Evolutionary conservation across 1,140 invertebrate genomes (phyloP), one percentile per base, ranked within the genome.

Genomic region (Mamestra configurata): DNA sequence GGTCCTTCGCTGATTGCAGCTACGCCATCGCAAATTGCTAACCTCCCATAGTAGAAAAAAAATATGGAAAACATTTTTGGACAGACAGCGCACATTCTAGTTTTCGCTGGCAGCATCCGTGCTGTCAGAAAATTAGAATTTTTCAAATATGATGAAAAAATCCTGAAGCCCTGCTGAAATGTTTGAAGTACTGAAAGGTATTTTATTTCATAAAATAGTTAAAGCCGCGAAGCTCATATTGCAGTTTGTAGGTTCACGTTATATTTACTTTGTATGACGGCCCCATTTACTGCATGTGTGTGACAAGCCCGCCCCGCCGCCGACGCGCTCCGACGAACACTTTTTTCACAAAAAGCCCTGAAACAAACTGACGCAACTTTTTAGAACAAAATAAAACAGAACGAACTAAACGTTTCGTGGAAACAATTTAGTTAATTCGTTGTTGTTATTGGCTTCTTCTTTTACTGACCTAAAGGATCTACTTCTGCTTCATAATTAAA

Each of bases 311-410:
- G n/a, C n/a, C n/a, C n/a, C n/a, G 27, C 27, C 18, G 46, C 72
- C 49, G n/a, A 61, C 27, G 79, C 82, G 68, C 43, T 61, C 66
- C 59, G 18, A 40, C 68, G 55, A 77, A 77, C 61, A 55, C 71
- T 55, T 78, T 77, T 43, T 57, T 27, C 57, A 18, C 22, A 79
- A 82, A 79, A 79, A 49, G 71, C 24, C 31, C n/a, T 20, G 55
- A 76, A 77, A 79, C 77, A 82, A 79, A 82, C 71, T 82, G 77
- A 82, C 77, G 61, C 49, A 79, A 79, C 78, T 49, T 80, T 82
- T 80, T 82, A 77, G 70, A 73, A 68, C 46, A 18, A 77, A 82
- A 82, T 53, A 71, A 71, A 71, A 71, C 68, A 53, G 61, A 22
- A 71, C 8, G n/a, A 35, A 51, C 46, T 31, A 40, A 18, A 71